Evolutionary conservation across 2,888 invertebrate genomes (phyloP), one percentile per base, ranked within the genome.

Genomic region (Seira sanloemensis): DNA sequence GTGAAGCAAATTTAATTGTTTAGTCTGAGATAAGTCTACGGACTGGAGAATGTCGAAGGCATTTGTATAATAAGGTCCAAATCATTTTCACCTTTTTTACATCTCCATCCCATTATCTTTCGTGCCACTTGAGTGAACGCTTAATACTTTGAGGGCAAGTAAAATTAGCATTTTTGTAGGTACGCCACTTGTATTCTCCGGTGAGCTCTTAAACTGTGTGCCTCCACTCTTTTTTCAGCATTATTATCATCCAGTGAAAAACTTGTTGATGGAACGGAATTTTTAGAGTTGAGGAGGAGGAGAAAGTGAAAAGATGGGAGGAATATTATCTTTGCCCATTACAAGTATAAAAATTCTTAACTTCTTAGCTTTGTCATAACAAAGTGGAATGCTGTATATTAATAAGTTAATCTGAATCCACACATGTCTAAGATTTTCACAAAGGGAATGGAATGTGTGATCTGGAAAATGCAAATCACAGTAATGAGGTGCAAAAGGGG

Each of bases 401-500:
- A n/a, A n/a, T n/a, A n/a, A n/a, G n/a, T n/a, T n/a, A n/a, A n/a
- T n/a, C n/a, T n/a, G n/a, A n/a, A n/a, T n/a, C n/a, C n/a, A n/a
- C n/a, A n/a, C n/a, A n/a, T n/a, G n/a, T n/a, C n/a, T n/a, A n/a
- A n/a, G n/a, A n/a, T n/a, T n/a, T n/a, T n/a, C n/a, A n/a, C n/a
- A n/a, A n/a, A n/a, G 37, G 12, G 37, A n/a, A 37, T n/a, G 46
- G 69, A 69, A 37, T 78, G 46, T 26, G 75, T 68, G 66, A n/a
- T 37, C 50, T 79, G 75, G 76, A 87, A n/a, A 86, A 88, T 88
- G 88, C 87, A 88, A 88, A 88, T 88, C 54, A 4, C 21, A 50
- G 88, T 88, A 88, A 88, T 87, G 88, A 88, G 87, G 88, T 88
- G 88, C 88, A 87, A 88, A 86, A 88, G 88, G 87, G 86, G 78